Conservation (phyloP, 2,888 invertebrate species). For the Capitulum mitella region DNA sequence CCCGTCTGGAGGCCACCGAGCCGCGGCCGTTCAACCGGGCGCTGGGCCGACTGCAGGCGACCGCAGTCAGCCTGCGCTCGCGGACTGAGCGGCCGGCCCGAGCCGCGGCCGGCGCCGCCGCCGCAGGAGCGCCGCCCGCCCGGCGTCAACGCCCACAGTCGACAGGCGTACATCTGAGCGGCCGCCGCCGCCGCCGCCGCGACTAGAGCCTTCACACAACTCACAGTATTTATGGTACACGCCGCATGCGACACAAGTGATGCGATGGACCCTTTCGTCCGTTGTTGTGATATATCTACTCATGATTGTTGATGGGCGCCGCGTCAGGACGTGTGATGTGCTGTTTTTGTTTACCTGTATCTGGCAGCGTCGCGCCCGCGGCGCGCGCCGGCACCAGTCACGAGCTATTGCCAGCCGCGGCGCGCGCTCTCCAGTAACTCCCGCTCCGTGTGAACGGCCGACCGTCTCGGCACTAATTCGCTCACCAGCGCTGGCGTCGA, state of each 20-base stretch:
- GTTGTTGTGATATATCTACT: neutral
- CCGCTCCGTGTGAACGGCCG: too few relatives aligned
- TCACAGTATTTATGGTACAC: neutral
- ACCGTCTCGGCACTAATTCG: too few relatives aligned
- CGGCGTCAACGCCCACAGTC: slow-evolving; percentile 3
- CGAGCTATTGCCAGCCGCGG: too few relatives aligned
- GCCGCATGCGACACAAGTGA: neutral
- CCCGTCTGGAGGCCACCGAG: neutral
- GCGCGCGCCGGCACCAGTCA: too few relatives aligned
- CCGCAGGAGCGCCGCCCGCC: too few relatives aligned
- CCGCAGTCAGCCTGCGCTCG: neutral
- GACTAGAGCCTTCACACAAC: neutral
- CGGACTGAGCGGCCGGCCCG: neutral
- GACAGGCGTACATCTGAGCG: neutral
- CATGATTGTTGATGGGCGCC: neutral
- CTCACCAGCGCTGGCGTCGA: too few relatives aligned
- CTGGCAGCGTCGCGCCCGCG: too few relatives aligned
- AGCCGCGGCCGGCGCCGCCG: neutral
- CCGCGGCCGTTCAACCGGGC: neutral
- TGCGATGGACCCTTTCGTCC: neutral
- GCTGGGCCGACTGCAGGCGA: slow-evolving; percentile 15
- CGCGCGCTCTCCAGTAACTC: too few relatives aligned
- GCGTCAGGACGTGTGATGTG: too few relatives aligned
- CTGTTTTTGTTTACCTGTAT: too few relatives aligned
- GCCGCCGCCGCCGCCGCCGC: neutral